Base-by-base conservation (phyloP, 2,888 invertebrate species). In the Clunio marinus region DNA sequence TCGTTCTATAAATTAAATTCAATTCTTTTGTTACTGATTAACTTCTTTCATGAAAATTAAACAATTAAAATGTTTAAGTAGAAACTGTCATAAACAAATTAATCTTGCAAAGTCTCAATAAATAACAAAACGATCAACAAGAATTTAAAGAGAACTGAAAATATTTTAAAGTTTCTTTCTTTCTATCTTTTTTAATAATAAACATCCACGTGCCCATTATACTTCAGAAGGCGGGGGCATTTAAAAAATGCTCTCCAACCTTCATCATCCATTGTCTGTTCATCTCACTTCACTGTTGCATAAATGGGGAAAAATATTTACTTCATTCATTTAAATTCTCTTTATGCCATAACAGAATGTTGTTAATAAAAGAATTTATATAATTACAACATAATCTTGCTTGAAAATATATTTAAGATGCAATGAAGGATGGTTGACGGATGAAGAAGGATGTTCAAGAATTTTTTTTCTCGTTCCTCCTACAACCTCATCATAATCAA, bases 341-440 rank as follows among this genome's bases (percentile, higher is more conserved):
- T 45, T 45, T 45, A 45, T 15, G 5, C 2, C 17, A 5, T 5
- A 45, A n/a, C 58, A 58, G 24, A 58, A 27, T 58, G 28, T 59
- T 28, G 35, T 59, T 59, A 59, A 62, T 62, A 37, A 62, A 58
- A 28, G 28, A 41, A 37, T 62, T 22, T 51, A 13, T 60, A 35
- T 63, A 63, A 63, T 63, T 63, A 63, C 45, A 63, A 41, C 5
- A 22, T 63, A 62, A 62, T 62, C 41, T 62, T 4, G 8, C 27
- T 27, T 3, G n/a, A 41, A 46, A 60, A 41, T 15, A 41, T 41
- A 15, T 41, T 41, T n/a, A 41, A 41, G 41, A 41, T 15, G 41
- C 41, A 41, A 15, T 41, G 41, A 41, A 32, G 32, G 32, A 32
- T 32, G 32, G 32, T 10, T 32, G 45, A 15, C 4, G 45, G 45